Evolutionary conservation across 2,888 invertebrate genomes (phyloP).

Genomic region (Thera obeliscata): DNA sequence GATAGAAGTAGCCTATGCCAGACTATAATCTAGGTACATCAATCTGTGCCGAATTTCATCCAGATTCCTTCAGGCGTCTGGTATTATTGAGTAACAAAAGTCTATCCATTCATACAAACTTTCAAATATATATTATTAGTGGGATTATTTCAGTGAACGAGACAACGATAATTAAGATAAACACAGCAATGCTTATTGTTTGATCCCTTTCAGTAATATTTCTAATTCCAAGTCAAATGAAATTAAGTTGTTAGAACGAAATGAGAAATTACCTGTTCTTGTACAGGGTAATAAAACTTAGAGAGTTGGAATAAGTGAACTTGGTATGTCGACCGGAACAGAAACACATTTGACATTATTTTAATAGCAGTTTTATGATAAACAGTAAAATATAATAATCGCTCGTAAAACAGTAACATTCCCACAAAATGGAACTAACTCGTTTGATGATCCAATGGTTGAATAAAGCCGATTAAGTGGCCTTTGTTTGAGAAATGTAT

Average conservation of each 20-base stretch:
- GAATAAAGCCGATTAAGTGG: slow-evolving; percentile 17
- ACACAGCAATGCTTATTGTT: slow-evolving; percentile 1
- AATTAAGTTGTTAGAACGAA: slow-evolving; percentile 11
- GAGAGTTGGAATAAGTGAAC: slow-evolving; percentile 49
- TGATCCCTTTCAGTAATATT: slow-evolving; percentile 7
- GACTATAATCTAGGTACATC: too few species aligned
- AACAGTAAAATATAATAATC: slow-evolving; percentile 70
- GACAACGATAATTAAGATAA: not conserved
- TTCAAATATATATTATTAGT: too few species aligned
- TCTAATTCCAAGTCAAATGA: slow-evolving; percentile 7
- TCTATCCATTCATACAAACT: too few species aligned
- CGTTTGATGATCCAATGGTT: slow-evolving; percentile 33
- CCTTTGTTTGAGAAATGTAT: not conserved
- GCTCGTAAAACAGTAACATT: slow-evolving; percentile 66
- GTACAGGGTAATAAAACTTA: slow-evolving; percentile 13
- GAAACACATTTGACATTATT: slow-evolving; percentile 65
- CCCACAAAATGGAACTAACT: slow-evolving; percentile 52
- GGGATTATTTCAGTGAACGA: too few species aligned
- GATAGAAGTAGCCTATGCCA: too few species aligned
- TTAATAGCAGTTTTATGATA: slow-evolving; percentile 67
- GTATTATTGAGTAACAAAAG: too few species aligned
- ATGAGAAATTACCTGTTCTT: slow-evolving; percentile 9
- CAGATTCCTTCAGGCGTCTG: too few species aligned
- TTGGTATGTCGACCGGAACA: slow-evolving; percentile 57
- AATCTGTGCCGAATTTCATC: too few species aligned